A percentile compares a stretch with the other conserved stretches of the same genome.
Conservation (phyloP, 2,888 invertebrate genomes). For the Amorpha juglandis region DNA sequence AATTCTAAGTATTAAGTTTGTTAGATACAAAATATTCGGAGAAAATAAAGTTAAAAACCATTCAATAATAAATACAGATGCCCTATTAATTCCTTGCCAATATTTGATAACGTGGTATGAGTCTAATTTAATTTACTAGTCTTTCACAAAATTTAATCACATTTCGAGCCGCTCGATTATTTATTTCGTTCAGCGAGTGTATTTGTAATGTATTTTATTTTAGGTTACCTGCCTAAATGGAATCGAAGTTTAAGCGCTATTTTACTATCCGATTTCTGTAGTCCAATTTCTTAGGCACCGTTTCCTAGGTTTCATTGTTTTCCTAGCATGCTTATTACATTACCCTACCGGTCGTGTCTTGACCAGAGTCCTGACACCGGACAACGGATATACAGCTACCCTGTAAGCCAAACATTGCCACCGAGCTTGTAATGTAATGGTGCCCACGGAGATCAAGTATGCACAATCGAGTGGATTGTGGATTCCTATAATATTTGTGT, state of each 20-base stretch:
- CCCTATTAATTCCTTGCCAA: background rate
- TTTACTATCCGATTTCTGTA: background rate
- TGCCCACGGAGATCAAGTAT: too few relatives aligned
- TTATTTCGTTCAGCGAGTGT: slow-evolving; percentile 2
- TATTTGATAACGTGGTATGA: background rate
- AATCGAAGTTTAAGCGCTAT: background rate
- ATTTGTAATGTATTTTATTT: background rate
- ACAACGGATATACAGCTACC: too few relatives aligned
- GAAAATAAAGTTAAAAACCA: too few relatives aligned
- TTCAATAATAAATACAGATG: background rate
- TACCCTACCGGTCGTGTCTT: too few relatives aligned
- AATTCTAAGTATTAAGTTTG: too few relatives aligned
- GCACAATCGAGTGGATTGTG: too few relatives aligned
- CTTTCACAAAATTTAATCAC: slow-evolving; percentile 4
- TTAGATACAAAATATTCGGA: background rate
- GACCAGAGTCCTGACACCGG: too few relatives aligned
- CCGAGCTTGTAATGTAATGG: too few relatives aligned
- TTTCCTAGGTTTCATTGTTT: too few relatives aligned
- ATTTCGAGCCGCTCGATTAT: slow-evolving; percentile 2
- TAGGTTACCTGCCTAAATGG: background rate
- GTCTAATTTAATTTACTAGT: background rate
- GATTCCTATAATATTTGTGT: too few relatives aligned
- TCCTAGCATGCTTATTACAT: too few relatives aligned
- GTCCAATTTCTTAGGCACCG: background rate
- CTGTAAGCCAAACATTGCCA: too few relatives aligned